phyloP scores from a whole-genome alignment of 2,888 invertebrate genomes.

The Oligia fasciuncula region DNA sequence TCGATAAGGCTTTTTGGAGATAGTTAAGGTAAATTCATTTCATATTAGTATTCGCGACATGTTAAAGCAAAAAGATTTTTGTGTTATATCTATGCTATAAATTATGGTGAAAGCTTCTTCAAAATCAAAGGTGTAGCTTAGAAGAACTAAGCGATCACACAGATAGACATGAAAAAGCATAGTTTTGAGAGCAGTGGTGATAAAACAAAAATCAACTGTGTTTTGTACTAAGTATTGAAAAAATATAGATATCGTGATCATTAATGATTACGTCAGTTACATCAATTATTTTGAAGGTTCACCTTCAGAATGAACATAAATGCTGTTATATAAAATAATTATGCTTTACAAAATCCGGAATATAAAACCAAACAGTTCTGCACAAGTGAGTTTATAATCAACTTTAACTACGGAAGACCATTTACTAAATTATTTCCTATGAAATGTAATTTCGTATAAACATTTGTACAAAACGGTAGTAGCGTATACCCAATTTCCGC shows the following conservation, averaged over 20 bases:
- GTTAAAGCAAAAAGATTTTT: no score
- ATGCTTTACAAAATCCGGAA: background rate
- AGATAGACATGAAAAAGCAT: background rate
- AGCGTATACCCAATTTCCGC: conserved; percentile 43
- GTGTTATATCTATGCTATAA: background rate
- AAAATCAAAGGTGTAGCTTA: background rate
- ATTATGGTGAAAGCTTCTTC: background rate
- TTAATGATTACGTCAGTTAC: background rate
- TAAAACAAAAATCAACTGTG: background rate
- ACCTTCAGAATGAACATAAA: background rate
- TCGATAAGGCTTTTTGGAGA: background rate
- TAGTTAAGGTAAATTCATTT: background rate
- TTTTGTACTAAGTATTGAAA: background rate
- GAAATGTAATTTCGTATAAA: conserved; percentile 8
- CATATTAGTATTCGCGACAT: no score
- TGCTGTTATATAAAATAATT: background rate
- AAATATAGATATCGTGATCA: background rate
- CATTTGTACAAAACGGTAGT: conserved; percentile 27
- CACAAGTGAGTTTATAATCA: background rate
- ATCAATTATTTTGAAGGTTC: background rate
- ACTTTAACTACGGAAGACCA: background rate
- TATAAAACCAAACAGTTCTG: background rate
- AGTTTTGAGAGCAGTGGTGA: background rate
- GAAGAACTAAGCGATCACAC: background rate
- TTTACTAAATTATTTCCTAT: conserved; percentile 8